Percentiles rank a stretch among this genome's conserved stretches.
Evolutionary conservation across 2,113 vertebrate species (phyloP).

Genomic region (Cygnus atratus): DNA sequence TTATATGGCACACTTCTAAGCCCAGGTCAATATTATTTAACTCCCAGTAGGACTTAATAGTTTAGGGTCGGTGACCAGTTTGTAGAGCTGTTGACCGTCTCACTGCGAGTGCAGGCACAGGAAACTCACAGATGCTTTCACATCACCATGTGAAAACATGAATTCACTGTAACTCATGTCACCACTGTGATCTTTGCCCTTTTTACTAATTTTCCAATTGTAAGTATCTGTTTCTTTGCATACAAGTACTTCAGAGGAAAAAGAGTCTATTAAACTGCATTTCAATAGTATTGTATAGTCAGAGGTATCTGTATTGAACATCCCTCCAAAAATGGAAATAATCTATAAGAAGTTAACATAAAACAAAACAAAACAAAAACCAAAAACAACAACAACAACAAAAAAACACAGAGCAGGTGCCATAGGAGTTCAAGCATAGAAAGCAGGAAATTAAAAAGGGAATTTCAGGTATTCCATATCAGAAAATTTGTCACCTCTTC

Average conservation of each 20-base stretch:
- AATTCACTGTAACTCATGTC: neutral
- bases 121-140: neutral
- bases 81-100: neutral
- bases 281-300: too few species aligned
- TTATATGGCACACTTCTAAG: neutral
- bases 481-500: neutral
- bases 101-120: neutral
- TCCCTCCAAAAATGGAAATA: neutral
- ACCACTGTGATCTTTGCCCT: neutral
- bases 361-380: too few species aligned
- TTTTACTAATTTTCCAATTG: neutral
- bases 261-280: neutral
- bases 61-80: neutral
- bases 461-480: neutral
- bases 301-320: neutral
- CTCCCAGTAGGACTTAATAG: neutral
- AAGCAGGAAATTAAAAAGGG: neutral
- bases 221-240: neutral
- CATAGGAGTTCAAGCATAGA: neutral
- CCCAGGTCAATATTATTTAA: neutral
- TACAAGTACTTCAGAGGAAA: neutral
- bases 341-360: neutral
- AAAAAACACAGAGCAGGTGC: neutral
- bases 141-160: rapidly evolving
- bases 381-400: too few species aligned